A percentile compares a stretch with the other conserved stretches of the same genome.
phyloP scores from a whole-genome alignment of 2,113 vertebrate species.

The Nicator chloris region DNA sequence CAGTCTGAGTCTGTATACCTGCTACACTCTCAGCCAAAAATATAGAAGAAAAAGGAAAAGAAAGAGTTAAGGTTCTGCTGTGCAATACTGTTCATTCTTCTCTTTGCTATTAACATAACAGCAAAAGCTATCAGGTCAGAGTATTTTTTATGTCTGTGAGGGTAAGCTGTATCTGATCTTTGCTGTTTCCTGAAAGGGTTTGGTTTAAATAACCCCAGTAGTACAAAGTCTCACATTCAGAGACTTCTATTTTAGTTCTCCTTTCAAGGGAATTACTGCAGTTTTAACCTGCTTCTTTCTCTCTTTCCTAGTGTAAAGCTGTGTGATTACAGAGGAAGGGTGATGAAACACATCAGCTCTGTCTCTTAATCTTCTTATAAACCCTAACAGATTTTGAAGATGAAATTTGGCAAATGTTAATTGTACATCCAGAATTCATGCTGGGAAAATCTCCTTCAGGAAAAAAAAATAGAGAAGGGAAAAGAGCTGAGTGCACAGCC shows the following conservation, averaged over 20 bases:
- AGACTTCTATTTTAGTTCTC: constrained; percentile 29
- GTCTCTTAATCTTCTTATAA: constrained; percentile 64
- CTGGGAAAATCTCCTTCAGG: constrained; percentile 69
- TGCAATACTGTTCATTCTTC: background rate
- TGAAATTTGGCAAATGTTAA: constrained; percentile 69
- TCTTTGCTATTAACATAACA: background rate
- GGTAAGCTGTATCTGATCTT: background rate
- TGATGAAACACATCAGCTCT: constrained; percentile 19
- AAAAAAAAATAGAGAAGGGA: background rate
- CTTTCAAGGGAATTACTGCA: constrained; percentile 35
- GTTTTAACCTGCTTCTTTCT: constrained; percentile 39
- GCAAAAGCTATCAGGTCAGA: background rate
- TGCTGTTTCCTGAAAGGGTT: background rate
- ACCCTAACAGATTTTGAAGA: constrained; percentile 64
- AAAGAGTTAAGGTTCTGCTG: background rate
- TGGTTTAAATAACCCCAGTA: background rate
- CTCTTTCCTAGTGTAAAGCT: constrained; percentile 31
- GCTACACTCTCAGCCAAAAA: background rate
- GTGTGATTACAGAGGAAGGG: constrained; percentile 32
- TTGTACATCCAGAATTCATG: constrained; percentile 63
- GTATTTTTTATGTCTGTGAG: background rate
- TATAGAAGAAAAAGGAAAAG: background rate
- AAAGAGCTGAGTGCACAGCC: constrained; percentile 63
- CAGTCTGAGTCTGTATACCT: background rate
- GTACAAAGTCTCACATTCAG: background rate